Conservation (phyloP, 2,888 invertebrate species). For the Papilio gigon region DNA sequence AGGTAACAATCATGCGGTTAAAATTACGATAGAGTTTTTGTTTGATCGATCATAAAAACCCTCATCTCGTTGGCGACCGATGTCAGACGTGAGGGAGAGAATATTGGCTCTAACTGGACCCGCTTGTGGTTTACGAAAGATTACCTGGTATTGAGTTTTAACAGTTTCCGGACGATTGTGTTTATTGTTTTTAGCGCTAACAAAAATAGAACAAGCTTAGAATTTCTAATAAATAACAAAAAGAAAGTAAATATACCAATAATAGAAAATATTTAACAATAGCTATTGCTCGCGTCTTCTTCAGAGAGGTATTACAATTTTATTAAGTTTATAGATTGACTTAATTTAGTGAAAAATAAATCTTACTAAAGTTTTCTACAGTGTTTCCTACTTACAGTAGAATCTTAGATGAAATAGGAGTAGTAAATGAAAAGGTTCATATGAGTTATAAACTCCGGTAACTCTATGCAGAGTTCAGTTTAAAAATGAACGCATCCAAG, state of each 20-base stretch:
- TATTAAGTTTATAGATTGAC: too few relatives aligned
- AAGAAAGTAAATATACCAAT: neutral
- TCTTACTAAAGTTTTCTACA: too few relatives aligned
- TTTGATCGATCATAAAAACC: slow-evolving; percentile 63
- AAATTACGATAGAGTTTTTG: slow-evolving; percentile 70
- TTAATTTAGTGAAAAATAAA: too few relatives aligned
- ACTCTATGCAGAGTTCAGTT: neutral
- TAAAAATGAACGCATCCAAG: neutral
- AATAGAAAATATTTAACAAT: neutral
- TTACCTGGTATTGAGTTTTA: slow-evolving; percentile 28
- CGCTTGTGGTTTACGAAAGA: slow-evolving; percentile 55
- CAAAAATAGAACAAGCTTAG: neutral
- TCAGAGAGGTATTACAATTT: too few relatives aligned
- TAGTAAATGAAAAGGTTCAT: too few relatives aligned
- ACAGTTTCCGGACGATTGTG: slow-evolving; percentile 17
- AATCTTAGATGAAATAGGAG: too few relatives aligned
- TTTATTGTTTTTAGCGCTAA: slow-evolving; percentile 7
- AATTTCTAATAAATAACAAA: neutral
- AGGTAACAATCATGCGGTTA: slow-evolving; percentile 65
- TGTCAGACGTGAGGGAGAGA: slow-evolving; percentile 62
- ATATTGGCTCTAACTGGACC: slow-evolving; percentile 58
- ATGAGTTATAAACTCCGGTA: neutral
- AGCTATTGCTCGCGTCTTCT: too few relatives aligned
- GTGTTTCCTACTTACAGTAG: too few relatives aligned
- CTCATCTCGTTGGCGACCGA: slow-evolving; percentile 66